Conservation (phyloP, 2,888 invertebrate genomes). For the Agapostemon virescens region DNA sequence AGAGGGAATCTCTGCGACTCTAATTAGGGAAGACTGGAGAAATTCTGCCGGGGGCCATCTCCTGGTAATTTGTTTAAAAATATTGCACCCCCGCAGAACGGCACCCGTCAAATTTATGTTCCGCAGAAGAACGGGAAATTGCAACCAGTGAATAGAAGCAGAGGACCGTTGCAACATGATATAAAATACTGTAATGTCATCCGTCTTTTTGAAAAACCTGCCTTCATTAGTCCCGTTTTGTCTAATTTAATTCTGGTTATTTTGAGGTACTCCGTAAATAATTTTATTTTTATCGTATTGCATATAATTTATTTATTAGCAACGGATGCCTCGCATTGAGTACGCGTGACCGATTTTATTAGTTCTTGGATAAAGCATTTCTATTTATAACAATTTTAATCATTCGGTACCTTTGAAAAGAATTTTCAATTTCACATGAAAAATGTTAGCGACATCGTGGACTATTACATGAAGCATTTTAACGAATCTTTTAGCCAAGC, state of each 20-base stretch:
- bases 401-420: no score
- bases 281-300: no score
- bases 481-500: neutral
- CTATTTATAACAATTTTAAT: no score
- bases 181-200: neutral
- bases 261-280: neutral
- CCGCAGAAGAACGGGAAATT: neutral
- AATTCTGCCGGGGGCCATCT: neutral
- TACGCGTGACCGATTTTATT: no score
- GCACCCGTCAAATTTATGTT: neutral
- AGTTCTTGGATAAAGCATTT: no score
- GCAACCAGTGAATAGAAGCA: neutral
- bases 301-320: no score
- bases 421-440: no score
- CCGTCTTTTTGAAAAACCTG: neutral
- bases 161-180: neutral
- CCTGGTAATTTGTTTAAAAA: conserved; percentile 35
- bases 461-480: no score
- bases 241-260: neutral
- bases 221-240: neutral
- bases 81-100: neutral
- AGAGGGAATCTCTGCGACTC: conserved; percentile 20
- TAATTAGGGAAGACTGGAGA: conserved; percentile 47
- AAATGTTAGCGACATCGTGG: no score
- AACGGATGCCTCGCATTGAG: no score